Percentiles rank a stretch among this genome's conserved stretches.
Conservation (phyloP, 2,113 vertebrate genomes). For the Chunga burmeisteri region DNA sequence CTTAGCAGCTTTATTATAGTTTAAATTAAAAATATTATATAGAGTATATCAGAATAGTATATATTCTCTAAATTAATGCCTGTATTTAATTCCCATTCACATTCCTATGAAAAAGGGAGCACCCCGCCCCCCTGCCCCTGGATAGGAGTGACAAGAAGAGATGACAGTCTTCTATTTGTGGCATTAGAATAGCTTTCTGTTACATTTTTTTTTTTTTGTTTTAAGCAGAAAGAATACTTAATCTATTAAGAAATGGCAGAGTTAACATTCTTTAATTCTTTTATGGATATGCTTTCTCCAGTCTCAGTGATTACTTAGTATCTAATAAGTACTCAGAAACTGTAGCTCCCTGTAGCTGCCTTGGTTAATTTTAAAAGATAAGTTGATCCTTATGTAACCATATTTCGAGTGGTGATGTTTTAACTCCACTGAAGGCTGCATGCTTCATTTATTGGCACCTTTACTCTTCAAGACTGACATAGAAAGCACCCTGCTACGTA, state of each 20-base stretch:
- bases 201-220: accelerated
- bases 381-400: not conserved
- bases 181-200: not conserved
- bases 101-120: not conserved
- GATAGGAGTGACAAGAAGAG: not conserved
- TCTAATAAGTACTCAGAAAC: not conserved
- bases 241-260: not conserved
- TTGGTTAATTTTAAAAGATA: not conserved
- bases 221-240: not conserved
- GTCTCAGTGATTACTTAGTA: not conserved
- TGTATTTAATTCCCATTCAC: not conserved
- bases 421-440: not conserved
- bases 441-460: not conserved
- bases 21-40: not conserved
- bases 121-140: no score
- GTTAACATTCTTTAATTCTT: not conserved
- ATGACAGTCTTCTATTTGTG: not conserved
- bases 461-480: not conserved
- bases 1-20: not conserved
- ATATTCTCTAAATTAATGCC: not conserved
- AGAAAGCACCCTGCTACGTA: not conserved
- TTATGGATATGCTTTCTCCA: not conserved
- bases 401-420: not conserved
- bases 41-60: not conserved
- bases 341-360: not conserved